A percentile compares a stretch with the other conserved stretches of the same genome.
phyloP scores from a whole-genome alignment of 2,797 vertebrate genomes.

The Masticophis lateralis region DNA sequence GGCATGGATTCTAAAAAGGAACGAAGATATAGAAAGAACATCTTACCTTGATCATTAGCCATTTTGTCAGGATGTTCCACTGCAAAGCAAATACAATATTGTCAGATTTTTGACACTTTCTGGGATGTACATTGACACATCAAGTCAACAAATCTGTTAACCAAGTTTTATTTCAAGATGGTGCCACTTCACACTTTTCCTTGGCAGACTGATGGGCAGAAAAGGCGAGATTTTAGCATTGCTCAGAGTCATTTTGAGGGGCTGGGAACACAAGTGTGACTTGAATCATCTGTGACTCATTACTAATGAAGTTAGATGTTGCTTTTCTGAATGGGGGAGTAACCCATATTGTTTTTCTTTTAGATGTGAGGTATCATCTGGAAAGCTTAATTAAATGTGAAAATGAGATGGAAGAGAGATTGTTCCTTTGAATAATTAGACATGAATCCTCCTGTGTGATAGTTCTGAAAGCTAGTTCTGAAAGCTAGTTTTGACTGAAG shows the following conservation, averaged over 20 bases:
- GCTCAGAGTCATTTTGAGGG: slow-evolving; percentile 2
- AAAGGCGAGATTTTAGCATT: not conserved
- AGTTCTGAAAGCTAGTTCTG: slow-evolving; percentile 28
- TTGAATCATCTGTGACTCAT: not conserved
- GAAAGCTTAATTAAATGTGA: slow-evolving; percentile 47
- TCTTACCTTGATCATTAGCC: slow-evolving; percentile 89
- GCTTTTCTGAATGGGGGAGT: not conserved
- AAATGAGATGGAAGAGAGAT: slow-evolving; percentile 6
- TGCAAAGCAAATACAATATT: slow-evolving; percentile 64
- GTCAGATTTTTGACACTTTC: slow-evolving; percentile 55
- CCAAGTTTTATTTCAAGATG: slow-evolving; percentile 26
- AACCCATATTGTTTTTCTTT: not conserved
- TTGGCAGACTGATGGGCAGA: not conserved
- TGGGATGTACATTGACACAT: slow-evolving; percentile 15
- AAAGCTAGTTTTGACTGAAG: slow-evolving; percentile 12
- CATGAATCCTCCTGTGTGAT: slow-evolving; percentile 8
- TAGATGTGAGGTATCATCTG: slow-evolving; percentile 1
- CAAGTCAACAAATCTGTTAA: slow-evolving; percentile 27
- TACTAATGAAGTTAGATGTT: not conserved
- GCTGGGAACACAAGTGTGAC: not conserved
- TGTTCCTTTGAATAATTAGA: slow-evolving; percentile 38
- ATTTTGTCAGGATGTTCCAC: slow-evolving; percentile 91
- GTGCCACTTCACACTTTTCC: not conserved
- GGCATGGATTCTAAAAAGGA: slow-evolving; percentile 21
- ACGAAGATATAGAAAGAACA: slow-evolving; percentile 32